Base-by-base conservation (phyloP, 2,113 vertebrate species). In the Proteles cristata region DNA sequence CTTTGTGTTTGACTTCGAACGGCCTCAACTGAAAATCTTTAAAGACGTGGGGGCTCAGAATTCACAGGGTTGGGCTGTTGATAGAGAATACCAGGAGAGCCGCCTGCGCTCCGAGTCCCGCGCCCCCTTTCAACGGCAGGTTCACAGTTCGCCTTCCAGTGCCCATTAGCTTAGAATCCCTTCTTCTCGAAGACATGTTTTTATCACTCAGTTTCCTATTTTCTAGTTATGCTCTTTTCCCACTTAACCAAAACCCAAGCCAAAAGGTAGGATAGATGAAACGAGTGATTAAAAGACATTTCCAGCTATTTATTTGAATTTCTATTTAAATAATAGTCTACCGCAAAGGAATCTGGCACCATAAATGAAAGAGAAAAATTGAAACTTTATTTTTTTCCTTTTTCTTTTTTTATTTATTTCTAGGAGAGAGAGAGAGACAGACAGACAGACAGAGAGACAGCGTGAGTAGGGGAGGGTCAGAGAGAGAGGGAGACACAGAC, bases 331-430 rank as follows among this genome's bases (percentile, higher is more conserved):
- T 84, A 28, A 4, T 71, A 48, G 11, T 35, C 28, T 74, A 11
- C 25, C 73, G 25, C 12, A 45, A 85, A 92, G 33, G 25, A 92
- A 33, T 8, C 50, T 88, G 61, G 48, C 43, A 85, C 11, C 16
- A 69, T 39, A 58, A 94, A 35, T 84, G 33, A 94, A 48, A 86
- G 11, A 86, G 8, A 86, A 95, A 88, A 84, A 31, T 39, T 87
- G 25, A 88, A 81, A 68, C 14, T 95, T 50, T 53, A 45, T 81
- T 94, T 92, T 80, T 81, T 50, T 73, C 33, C 96, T 14, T 87
- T 17, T 39, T 3, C 39, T 39, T 39, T 39, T 39, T 39, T 39
- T 39, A 39, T 39, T 39, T 39, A 3, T 39, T 39, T 39, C 39
- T 39, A 39, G 39, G 39, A 39, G 39, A 39, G 39, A 39, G 39